phyloP scores from a whole-genome alignment of 2,888 invertebrate genomes.

The Stenoptilia bipunctidactyla region DNA sequence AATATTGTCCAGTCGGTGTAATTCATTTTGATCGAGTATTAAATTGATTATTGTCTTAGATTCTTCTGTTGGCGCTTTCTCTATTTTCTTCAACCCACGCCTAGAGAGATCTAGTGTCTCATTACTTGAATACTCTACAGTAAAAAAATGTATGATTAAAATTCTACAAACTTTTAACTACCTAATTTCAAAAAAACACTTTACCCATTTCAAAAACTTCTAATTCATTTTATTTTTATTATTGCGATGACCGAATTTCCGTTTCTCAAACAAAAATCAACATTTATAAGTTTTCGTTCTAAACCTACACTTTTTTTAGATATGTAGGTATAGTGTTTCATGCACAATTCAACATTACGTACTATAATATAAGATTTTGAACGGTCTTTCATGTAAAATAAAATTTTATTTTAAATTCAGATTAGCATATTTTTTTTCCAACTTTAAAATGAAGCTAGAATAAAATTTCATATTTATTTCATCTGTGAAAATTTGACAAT shows the following conservation, averaged over 20 bases:
- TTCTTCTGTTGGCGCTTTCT: constrained; percentile 78
- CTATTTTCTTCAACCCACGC: constrained; percentile 85
- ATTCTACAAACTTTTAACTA: neutral
- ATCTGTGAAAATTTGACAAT: too few species aligned
- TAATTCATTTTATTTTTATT: constrained; percentile 34
- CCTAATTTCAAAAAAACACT: constrained; percentile 12
- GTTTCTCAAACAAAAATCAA: constrained; percentile 31
- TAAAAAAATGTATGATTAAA: neutral
- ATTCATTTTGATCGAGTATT: constrained; percentile 87
- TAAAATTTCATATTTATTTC: too few species aligned
- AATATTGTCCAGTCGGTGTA: constrained; percentile 89
- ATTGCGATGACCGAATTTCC: constrained; percentile 23
- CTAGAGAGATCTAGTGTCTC: constrained; percentile 82
- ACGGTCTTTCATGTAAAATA: too few species aligned
- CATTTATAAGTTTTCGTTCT: constrained; percentile 39
- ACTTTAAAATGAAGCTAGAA: too few species aligned
- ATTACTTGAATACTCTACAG: constrained; percentile 27
- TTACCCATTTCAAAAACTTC: constrained; percentile 38
- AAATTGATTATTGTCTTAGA: constrained; percentile 77
- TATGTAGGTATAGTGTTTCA: too few species aligned
- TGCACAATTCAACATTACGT: too few species aligned
- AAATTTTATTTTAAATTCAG: too few species aligned
- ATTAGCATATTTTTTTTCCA: too few species aligned
- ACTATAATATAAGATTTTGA: too few species aligned
- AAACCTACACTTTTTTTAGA: too few species aligned